These are phyloP conservation scores for Aphis craccivora DNA, from an alignment of 1,140 invertebrate species.

Conservation along the genomic window DNA sequence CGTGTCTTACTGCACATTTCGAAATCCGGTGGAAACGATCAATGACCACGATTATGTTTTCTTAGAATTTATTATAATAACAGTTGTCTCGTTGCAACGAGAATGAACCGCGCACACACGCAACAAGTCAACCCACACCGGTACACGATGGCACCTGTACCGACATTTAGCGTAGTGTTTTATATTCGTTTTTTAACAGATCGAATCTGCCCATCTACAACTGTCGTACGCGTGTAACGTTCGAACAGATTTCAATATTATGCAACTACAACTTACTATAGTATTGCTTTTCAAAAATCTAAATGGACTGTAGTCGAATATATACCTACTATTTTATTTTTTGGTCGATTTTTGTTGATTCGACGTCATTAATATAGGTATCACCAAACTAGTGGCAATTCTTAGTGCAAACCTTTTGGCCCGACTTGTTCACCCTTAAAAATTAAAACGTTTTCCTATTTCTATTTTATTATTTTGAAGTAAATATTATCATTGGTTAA, in stretches of 20 bases:
- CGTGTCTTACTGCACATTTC: slow-evolving; percentile 21
- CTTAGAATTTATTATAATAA: neutral
- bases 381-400: too few species aligned
- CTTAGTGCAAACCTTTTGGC: too few species aligned
- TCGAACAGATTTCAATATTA: neutral
- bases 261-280: neutral
- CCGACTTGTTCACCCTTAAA: too few species aligned
- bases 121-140: neutral
- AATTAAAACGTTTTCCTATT: too few species aligned
- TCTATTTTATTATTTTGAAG: too few species aligned
- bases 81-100: neutral
- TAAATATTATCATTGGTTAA: too few species aligned
- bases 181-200: neutral
- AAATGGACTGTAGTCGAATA: neutral
- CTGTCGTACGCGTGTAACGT: neutral
- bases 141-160: neutral
- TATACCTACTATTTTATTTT: too few species aligned
- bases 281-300: neutral
- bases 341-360: neutral
- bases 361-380: too few species aligned
- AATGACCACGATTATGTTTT: neutral
- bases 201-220: neutral
- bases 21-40: neutral
- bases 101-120: too few species aligned
- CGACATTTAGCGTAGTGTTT: neutral